A percentile compares a stretch with the other conserved stretches of the same genome.
phyloP scores from a whole-genome alignment of 2,888 invertebrate species.

The Rhyacophila evoluta region DNA sequence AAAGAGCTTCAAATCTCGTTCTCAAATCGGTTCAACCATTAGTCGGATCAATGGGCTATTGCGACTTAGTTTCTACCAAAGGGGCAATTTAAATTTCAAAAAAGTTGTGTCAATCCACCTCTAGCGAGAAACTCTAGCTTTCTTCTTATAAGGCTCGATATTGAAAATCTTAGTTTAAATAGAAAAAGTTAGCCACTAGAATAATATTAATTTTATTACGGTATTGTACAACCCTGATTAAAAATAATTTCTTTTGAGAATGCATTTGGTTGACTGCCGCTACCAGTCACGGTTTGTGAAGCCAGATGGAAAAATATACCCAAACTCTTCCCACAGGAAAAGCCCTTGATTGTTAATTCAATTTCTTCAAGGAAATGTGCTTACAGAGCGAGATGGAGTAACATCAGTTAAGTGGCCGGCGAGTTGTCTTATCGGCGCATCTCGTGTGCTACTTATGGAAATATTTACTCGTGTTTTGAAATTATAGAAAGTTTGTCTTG shows the following conservation, averaged over 20 bases:
- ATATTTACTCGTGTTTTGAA: conserved; percentile 5
- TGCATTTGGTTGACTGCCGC: neutral
- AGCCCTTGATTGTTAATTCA: neutral
- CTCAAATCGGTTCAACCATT: too few species aligned
- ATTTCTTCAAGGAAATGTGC: neutral
- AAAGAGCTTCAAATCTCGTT: too few species aligned
- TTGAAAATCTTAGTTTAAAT: too few species aligned
- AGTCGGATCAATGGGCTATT: too few species aligned
- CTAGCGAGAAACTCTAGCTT: too few species aligned
- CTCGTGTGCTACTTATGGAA: conserved; percentile 9
- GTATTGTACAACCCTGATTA: neutral
- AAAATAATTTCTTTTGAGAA: neutral
- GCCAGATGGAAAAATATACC: neutral
- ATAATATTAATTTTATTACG: too few species aligned
- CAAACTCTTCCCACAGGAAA: neutral
- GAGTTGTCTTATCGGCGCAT: conserved; percentile 3
- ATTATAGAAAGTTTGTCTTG: conserved; percentile 7
- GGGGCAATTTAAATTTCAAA: too few species aligned
- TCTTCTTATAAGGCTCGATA: too few species aligned
- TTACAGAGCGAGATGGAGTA: neutral
- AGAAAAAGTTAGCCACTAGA: too few species aligned
- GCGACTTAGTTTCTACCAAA: too few species aligned
- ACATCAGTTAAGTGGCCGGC: neutral
- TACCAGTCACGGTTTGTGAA: neutral
- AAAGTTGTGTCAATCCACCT: too few species aligned